Percentiles rank a stretch among this genome's conserved stretches.
Conservation (phyloP, 2,888 invertebrate genomes). For the Orchestes rusci region DNA sequence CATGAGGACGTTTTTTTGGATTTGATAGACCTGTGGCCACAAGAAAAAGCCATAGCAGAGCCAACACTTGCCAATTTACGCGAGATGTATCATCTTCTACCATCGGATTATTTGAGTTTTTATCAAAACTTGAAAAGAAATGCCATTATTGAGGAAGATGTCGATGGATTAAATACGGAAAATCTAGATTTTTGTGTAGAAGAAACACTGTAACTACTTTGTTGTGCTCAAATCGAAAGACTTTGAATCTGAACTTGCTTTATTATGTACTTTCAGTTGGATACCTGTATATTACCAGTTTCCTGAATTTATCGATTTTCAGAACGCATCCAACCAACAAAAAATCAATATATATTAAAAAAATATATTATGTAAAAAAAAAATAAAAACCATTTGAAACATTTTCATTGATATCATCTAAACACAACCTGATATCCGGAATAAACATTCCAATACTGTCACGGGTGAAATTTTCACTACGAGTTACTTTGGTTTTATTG, state of each 20-base stretch:
- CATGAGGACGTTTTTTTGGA: too few relatives aligned
- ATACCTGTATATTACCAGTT: background rate
- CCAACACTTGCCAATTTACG: slow-evolving; percentile 4
- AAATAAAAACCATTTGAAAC: too few relatives aligned
- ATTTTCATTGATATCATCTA: too few relatives aligned
- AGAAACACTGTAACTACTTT: too few relatives aligned
- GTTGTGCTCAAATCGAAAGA: too few relatives aligned
- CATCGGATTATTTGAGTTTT: slow-evolving; percentile 6
- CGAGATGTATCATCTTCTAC: too few relatives aligned
- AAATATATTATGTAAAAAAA: too few relatives aligned
- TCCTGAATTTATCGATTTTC: background rate
- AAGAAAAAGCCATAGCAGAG: slow-evolving; percentile 11
- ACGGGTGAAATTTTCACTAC: too few relatives aligned
- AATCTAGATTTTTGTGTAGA: slow-evolving; percentile 9
- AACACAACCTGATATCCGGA: too few relatives aligned
- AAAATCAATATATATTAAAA: background rate
- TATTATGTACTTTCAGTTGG: background rate
- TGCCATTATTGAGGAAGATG: slow-evolving; percentile 8
- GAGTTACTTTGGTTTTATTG: too few relatives aligned
- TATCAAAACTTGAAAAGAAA: slow-evolving; percentile 10
- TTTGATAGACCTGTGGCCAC: slow-evolving; percentile 11
- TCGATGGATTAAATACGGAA: slow-evolving; percentile 14
- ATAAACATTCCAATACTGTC: too few relatives aligned
- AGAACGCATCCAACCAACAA: slow-evolving; percentile 7
- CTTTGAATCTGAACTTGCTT: too few relatives aligned